Conservation (phyloP, 2,113 vertebrate genomes). For the Oryzias javanicus region DNA sequence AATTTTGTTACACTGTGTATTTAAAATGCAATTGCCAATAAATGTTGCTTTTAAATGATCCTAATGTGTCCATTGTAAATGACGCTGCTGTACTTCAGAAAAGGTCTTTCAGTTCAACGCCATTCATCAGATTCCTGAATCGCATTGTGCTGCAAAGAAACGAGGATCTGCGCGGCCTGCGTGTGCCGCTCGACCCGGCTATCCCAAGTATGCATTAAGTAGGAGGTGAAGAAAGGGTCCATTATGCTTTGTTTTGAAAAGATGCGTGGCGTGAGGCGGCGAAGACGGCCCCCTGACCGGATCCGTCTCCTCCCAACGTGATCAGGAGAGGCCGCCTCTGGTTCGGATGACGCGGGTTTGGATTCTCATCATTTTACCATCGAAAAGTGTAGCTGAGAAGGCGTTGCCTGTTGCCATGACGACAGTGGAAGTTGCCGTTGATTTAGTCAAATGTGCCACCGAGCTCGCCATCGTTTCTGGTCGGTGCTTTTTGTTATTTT, state of each 20-base stretch:
- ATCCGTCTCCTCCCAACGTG: slow-evolving; percentile 12
- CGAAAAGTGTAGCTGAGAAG: not conserved
- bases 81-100: too few relatives aligned
- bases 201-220: slow-evolving; percentile 71
- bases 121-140: slow-evolving; percentile 1
- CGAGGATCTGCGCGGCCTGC: slow-evolving; percentile 29
- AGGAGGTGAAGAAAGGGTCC: slow-evolving; percentile 65
- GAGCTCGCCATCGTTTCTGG: too few relatives aligned
- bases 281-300: slow-evolving; percentile 25
- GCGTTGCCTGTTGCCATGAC: not conserved
- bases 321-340: slow-evolving; percentile 8
- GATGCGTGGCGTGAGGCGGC: slow-evolving; percentile 57
- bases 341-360: too few relatives aligned
- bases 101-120: too few relatives aligned
- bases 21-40: slow-evolving; percentile 75
- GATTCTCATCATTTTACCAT: not conserved
- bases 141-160: slow-evolving; percentile 68
- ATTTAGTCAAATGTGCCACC: too few relatives aligned
- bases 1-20: slow-evolving; percentile 68
- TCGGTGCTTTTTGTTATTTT: too few relatives aligned
- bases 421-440: too few relatives aligned
- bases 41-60: slow-evolving; percentile 68
- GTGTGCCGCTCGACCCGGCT: slow-evolving; percentile 39
- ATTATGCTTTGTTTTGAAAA: slow-evolving; percentile 61
- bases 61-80: not conserved